A percentile compares a stretch with the other conserved stretches of the same genome.
Evolutionary conservation across 2,888 invertebrate genomes (phyloP).

Genomic region (Cyclophora punctaria): DNA sequence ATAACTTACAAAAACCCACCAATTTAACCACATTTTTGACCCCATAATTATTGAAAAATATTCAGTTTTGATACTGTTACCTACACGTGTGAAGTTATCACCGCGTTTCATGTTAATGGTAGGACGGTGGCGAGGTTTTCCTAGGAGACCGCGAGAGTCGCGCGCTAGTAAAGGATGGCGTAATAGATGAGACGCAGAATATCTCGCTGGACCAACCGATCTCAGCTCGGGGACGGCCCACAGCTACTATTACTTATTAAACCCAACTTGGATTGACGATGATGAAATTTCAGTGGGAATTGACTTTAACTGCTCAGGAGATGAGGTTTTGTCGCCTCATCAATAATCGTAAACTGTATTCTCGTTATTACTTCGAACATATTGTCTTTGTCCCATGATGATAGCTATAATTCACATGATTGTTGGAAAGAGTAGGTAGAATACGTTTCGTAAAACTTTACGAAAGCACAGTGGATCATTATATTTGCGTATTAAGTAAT

Average conservation of each 20-base stretch:
- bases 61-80: slow-evolving; percentile 12
- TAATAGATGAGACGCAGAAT: slow-evolving; percentile 52
- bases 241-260: slow-evolving; percentile 66
- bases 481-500: too few relatives aligned
- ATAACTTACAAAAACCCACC: slow-evolving; percentile 15
- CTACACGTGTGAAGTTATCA: slow-evolving; percentile 30
- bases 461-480: too few relatives aligned
- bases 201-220: slow-evolving; percentile 58
- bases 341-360: slow-evolving; percentile 35
- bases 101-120: slow-evolving; percentile 44
- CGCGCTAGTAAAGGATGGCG: slow-evolving; percentile 57
- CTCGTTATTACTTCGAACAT: too few relatives aligned
- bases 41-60: slow-evolving; percentile 14
- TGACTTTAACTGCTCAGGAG: slow-evolving; percentile 62
- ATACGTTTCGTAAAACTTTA: too few relatives aligned
- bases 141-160: slow-evolving; percentile 47
- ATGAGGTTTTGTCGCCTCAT: slow-evolving; percentile 62
- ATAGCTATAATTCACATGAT: slow-evolving; percentile 14
- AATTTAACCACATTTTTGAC: slow-evolving; percentile 1
- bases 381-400: too few relatives aligned
- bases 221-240: slow-evolving; percentile 60
- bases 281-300: slow-evolving; percentile 74
- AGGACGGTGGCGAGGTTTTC: slow-evolving; percentile 46
- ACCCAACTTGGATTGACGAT: slow-evolving; percentile 69
- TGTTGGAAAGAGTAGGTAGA: slow-evolving; percentile 1